Evolutionary conservation across 1,140 invertebrate genomes (phyloP).

Genomic region (Cyphomyrmex costatus): DNA sequence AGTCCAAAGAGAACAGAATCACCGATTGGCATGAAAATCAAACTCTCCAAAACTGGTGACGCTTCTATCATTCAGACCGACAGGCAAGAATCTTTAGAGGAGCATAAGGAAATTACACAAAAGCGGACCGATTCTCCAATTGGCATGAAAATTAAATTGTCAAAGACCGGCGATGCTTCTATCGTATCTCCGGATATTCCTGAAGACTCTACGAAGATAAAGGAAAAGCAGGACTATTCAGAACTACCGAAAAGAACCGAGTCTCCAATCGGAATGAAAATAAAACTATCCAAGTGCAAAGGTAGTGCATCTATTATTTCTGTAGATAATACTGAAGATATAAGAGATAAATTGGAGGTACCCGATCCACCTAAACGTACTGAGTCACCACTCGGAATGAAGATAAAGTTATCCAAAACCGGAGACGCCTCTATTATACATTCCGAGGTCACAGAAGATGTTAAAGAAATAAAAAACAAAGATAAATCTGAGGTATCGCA

Average conservation of each 20-base stretch:
- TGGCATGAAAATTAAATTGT: conserved; percentile 86
- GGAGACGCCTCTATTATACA: conserved; percentile 78
- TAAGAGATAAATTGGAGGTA: conserved; percentile 77
- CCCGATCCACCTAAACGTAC: conserved; percentile 76
- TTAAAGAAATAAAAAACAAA: conserved; percentile 69
- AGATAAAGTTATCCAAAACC: conserved; percentile 77
- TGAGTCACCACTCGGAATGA: conserved; percentile 79
- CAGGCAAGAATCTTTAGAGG: conserved; percentile 68
- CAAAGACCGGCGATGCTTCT: conserved; percentile 84
- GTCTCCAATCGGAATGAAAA: conserved; percentile 83
- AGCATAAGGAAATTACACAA: conserved; percentile 69
- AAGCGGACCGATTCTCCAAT: conserved; percentile 82
- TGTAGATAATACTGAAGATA: conserved; percentile 74
- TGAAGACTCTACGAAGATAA: conserved; percentile 66
- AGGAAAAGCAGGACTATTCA: conserved; percentile 73
- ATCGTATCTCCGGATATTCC: conserved; percentile 80
- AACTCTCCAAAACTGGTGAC: conserved; percentile 79
- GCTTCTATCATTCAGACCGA: conserved; percentile 80
- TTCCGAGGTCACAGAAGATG: conserved; percentile 70
- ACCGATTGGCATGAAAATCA: conserved; percentile 81
- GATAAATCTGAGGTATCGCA: conserved; percentile 64
- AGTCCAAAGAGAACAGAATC: conserved; percentile 77
- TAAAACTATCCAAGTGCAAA: conserved; percentile 81
- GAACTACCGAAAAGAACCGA: conserved; percentile 79
- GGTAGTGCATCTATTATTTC: conserved; percentile 79